Evolutionary conservation across 2,797 vertebrate species (phyloP).

Genomic region (Labroides dimidiatus): DNA sequence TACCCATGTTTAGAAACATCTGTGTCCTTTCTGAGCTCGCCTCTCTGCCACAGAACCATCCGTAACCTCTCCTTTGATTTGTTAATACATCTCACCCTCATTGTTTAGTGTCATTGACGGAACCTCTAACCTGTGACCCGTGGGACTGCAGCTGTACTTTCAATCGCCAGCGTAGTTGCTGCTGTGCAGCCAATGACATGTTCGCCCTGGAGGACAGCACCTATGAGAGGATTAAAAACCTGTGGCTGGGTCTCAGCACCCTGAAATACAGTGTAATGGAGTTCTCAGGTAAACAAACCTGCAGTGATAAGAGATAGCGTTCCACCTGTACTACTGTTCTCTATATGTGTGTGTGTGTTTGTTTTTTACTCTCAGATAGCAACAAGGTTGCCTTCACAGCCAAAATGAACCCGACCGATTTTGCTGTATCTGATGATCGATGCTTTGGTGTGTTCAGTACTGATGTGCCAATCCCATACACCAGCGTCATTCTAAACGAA

Average conservation of each 20-base stretch:
- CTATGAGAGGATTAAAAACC: conserved; percentile 32
- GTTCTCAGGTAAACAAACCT: conserved; percentile 55
- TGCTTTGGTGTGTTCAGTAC: conserved; percentile 82
- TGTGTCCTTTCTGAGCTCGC: neutral
- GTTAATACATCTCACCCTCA: neutral
- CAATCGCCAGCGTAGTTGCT: conserved; percentile 73
- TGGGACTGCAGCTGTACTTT: conserved; percentile 82
- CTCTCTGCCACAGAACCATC: neutral
- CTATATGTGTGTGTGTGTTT: conserved; percentile 17
- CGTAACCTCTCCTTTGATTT: no score
- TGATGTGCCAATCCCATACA: conserved; percentile 71
- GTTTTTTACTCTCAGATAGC: conserved; percentile 39
- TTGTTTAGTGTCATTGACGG: conserved; percentile 44
- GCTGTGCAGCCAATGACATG: conserved; percentile 74
- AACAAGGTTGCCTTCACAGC: conserved; percentile 64
- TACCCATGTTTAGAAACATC: no score
- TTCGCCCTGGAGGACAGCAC: conserved; percentile 59
- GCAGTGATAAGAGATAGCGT: no score
- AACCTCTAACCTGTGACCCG: conserved; percentile 56
- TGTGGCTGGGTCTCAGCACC: conserved; percentile 49
- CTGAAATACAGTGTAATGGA: conserved; percentile 40
- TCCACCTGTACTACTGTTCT: neutral
- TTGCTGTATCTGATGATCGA: neutral
- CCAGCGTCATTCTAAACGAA: conserved; percentile 64
- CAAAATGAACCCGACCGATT: neutral